Conservation (phyloP, 2,888 invertebrate genomes). For the Zootermopsis nevadensis region DNA sequence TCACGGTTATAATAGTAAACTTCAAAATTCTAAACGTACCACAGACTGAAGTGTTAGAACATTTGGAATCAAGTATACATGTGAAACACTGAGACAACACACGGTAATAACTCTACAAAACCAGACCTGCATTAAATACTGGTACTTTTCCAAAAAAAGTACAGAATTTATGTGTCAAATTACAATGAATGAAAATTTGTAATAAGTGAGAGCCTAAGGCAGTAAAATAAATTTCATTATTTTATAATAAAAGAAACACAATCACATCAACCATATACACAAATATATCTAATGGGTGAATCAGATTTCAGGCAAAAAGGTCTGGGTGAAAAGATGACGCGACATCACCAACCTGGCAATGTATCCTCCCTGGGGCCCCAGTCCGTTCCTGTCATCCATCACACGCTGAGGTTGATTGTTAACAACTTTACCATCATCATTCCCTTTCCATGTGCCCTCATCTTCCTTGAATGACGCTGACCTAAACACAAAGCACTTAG, state of each 20-base stretch:
- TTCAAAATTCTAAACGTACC: no score
- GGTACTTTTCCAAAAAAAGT: neutral
- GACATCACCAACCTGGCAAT: constrained; percentile 62
- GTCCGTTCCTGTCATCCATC: constrained; percentile 64
- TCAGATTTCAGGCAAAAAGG: constrained; percentile 27
- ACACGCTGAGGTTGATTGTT: constrained; percentile 65
- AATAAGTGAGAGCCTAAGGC: neutral
- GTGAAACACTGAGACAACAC: no score
- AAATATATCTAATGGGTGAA: constrained; percentile 29
- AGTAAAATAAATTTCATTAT: neutral
- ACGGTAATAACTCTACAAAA: no score
- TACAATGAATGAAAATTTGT: neutral
- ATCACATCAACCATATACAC: neutral
- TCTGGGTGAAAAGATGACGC: constrained; percentile 34
- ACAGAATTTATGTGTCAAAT: neutral
- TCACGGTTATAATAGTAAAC: no score
- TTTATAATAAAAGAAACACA: neutral
- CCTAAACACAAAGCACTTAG: constrained; percentile 61
- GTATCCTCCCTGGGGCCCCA: constrained; percentile 66
- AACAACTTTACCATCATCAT: constrained; percentile 71
- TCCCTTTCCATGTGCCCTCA: constrained; percentile 71
- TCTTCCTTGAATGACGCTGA: constrained; percentile 66
- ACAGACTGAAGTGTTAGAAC: no score
- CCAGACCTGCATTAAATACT: no score
- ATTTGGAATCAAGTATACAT: no score